A percentile compares a stretch with the other conserved stretches of the same genome.
phyloP scores from a whole-genome alignment of 2,888 invertebrate species.

The Caenorhabditis sp. region DNA sequence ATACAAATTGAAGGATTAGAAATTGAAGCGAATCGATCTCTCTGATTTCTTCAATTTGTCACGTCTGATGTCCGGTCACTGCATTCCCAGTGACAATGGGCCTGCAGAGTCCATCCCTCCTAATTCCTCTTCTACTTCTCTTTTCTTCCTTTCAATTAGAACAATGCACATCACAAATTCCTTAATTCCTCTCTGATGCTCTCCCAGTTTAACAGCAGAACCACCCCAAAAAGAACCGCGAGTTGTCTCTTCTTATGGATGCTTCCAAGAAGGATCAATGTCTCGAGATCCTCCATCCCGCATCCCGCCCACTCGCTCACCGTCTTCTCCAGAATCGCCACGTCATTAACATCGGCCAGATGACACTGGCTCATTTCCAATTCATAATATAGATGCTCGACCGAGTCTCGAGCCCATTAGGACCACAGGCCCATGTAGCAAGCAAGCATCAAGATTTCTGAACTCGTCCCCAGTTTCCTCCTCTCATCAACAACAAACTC shows the following conservation, averaged over 20 bases:
- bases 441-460: conserved; percentile 14
- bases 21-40: not conserved
- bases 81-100: no score
- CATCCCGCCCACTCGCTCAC: not conserved
- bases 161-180: not conserved
- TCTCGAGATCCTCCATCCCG: not conserved
- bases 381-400: conserved; percentile 10
- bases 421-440: not conserved
- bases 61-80: conserved; percentile 16
- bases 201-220: no score
- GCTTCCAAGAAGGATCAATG: no score
- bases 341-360: not conserved
- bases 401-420: not conserved
- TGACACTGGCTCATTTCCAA: conserved; percentile 5
- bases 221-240: not conserved
- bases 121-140: not conserved
- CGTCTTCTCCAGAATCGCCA: conserved; percentile 2
- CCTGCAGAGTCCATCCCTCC: conserved; percentile 6
- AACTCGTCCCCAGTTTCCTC: not conserved
- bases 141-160: conserved; percentile 8
- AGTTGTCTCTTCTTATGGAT: no score
- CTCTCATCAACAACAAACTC: conserved; percentile 19
- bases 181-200: conserved; percentile 8
- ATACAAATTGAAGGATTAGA: no score
- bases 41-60: not conserved